Evolutionary conservation across 1,140 invertebrate genomes (phyloP).

Genomic region (Drosophila takahashii): DNA sequence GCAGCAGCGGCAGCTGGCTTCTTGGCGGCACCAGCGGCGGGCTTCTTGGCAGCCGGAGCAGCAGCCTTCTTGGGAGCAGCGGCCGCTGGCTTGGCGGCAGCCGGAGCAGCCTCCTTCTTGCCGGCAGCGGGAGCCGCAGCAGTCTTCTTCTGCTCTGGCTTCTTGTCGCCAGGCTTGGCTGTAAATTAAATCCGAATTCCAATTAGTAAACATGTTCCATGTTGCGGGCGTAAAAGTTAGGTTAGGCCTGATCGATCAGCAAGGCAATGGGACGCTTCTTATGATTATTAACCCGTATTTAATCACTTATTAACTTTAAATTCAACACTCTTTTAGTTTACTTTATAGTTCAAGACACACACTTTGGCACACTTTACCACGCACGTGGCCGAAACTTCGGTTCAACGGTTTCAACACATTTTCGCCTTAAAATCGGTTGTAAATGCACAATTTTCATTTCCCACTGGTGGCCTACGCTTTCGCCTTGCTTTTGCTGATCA

Average conservation of each 20-base stretch:
- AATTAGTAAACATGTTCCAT: constrained; percentile 61
- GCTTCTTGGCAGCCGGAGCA: constrained; percentile 77
- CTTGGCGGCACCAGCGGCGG: constrained; percentile 58
- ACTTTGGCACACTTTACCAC: background rate
- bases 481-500: constrained; percentile 37
- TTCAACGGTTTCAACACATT: constrained; percentile 21
- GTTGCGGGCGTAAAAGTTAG: constrained; percentile 49
- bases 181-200: constrained; percentile 36
- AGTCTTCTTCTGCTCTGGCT: constrained; percentile 83
- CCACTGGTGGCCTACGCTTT: constrained; percentile 27
- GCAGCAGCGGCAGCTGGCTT: constrained; percentile 83
- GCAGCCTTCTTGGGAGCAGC: constrained; percentile 84
- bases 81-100: constrained; percentile 85
- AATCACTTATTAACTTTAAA: background rate
- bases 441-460: constrained; percentile 17
- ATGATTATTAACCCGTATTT: background rate
- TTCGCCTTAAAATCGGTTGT: constrained; percentile 38
- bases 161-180: constrained; percentile 84
- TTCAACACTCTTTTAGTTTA: constrained; percentile 5
- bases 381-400: constrained; percentile 64
- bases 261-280: constrained; percentile 25
- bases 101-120: constrained; percentile 85
- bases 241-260: constrained; percentile 56
- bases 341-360: background rate
- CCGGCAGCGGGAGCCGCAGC: constrained; percentile 83